These are phyloP conservation scores for Pelvicachromis taeniatus DNA, from an alignment of 2,113 vertebrate genomes.

Conservation along the genomic window DNA sequence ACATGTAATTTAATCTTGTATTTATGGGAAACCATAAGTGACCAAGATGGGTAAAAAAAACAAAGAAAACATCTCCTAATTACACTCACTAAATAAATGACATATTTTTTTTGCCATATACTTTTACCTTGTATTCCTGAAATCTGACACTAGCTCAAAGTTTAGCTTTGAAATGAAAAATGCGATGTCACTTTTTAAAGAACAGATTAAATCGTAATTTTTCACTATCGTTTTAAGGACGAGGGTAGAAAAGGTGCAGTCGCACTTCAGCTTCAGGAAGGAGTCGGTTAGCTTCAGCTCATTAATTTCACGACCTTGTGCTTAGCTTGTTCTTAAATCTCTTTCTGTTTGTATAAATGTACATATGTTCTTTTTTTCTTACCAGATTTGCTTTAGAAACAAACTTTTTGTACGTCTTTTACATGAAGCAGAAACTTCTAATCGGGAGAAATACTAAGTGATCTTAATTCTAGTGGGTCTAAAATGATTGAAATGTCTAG, in stretches of 20 bases:
- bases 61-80: neutral
- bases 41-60: neutral
- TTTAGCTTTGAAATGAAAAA: neutral
- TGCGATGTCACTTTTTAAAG: neutral
- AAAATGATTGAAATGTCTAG: conserved; percentile 65
- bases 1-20: neutral
- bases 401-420: conserved; percentile 76
- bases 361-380: conserved; percentile 90
- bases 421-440: conserved; percentile 61
- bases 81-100: neutral
- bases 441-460: conserved; percentile 64
- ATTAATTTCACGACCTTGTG: conserved; percentile 9
- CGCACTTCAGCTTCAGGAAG: conserved; percentile 4
- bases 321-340: conserved; percentile 56
- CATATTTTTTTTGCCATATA: neutral
- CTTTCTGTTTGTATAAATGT: conserved; percentile 89
- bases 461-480: conserved; percentile 70
- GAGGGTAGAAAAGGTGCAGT: neutral
- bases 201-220: neutral
- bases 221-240: neutral
- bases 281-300: neutral
- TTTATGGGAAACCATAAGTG: neutral
- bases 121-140: neutral
- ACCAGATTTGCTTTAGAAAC: conserved; percentile 92
- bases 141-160: neutral